Evolutionary conservation across 2,797 vertebrate genomes (phyloP).

Genomic region (Octomys mimax): DNA sequence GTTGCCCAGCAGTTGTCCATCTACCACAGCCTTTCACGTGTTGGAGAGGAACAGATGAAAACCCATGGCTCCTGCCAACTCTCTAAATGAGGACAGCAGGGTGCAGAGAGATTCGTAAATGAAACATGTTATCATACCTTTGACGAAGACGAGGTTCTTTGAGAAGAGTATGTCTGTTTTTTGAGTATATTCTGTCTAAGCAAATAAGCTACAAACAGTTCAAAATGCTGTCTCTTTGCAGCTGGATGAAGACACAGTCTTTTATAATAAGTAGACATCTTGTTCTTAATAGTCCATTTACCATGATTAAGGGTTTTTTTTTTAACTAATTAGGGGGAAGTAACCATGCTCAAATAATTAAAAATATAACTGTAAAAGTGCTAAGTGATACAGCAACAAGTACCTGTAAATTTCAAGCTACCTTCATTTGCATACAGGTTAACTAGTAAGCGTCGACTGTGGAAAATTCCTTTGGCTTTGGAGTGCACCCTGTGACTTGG

Average conservation of each 20-base stretch:
- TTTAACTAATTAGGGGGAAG: constrained; percentile 38
- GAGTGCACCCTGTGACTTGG: not conserved
- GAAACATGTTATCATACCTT: not conserved
- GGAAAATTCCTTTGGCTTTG: not conserved
- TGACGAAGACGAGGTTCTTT: not conserved
- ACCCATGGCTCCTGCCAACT: not conserved
- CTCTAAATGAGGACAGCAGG: constrained; percentile 1
- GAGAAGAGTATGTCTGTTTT: not conserved
- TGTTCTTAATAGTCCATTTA: constrained; percentile 12
- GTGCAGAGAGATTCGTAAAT: not conserved
- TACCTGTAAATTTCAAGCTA: not conserved
- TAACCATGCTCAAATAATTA: not conserved
- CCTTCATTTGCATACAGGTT: not conserved
- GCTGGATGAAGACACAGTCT: not conserved
- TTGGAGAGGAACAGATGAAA: not conserved
- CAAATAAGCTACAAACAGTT: not conserved
- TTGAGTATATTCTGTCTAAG: not conserved
- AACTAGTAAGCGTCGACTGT: not conserved
- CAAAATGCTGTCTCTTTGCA: not conserved
- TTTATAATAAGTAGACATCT: constrained; percentile 10
- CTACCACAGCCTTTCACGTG: too few species aligned
- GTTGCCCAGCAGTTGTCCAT: too few species aligned
- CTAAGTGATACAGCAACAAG: not conserved
- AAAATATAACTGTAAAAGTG: not conserved
- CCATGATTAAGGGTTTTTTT: not conserved